Percentiles rank a stretch among this genome's conserved stretches.
Evolutionary conservation across 2,797 vertebrate genomes (phyloP).

Genomic region (Microctenopoma lineatum): DNA sequence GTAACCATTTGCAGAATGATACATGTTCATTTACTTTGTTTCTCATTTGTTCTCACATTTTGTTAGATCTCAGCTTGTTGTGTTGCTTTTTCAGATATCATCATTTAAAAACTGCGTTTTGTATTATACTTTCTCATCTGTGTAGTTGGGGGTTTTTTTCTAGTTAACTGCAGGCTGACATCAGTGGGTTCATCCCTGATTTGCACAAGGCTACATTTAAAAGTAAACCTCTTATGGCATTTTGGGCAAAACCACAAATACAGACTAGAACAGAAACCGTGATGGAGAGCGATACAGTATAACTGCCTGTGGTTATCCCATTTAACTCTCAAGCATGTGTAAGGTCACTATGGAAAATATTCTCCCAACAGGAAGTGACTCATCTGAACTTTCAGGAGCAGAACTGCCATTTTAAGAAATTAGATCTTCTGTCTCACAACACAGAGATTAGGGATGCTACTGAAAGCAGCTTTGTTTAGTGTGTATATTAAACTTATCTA

Average conservation of each 20-base stretch:
- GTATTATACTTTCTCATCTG: no score
- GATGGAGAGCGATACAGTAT: background rate
- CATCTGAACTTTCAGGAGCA: constrained; percentile 23
- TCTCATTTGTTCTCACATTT: no score
- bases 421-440: background rate
- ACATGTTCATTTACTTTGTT: no score
- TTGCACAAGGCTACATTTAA: background rate
- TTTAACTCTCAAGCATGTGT: constrained; percentile 16
- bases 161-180: background rate
- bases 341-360: constrained; percentile 43
- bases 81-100: no score
- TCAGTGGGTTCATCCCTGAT: background rate
- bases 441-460: background rate
- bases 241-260: background rate
- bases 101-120: no score
- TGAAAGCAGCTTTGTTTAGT: background rate
- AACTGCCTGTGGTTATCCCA: constrained; percentile 5
- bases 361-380: constrained; percentile 42
- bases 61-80: no score
- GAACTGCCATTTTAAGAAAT: constrained; percentile 3
- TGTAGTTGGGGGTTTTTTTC: no score
- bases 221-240: background rate
- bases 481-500: background rate
- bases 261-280: constrained; percentile 3
- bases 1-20: no score